These are phyloP conservation scores for Caenorhabditis briggsae DNA, from an alignment of 1,140 invertebrate species.

Conservation along the genomic window DNA sequence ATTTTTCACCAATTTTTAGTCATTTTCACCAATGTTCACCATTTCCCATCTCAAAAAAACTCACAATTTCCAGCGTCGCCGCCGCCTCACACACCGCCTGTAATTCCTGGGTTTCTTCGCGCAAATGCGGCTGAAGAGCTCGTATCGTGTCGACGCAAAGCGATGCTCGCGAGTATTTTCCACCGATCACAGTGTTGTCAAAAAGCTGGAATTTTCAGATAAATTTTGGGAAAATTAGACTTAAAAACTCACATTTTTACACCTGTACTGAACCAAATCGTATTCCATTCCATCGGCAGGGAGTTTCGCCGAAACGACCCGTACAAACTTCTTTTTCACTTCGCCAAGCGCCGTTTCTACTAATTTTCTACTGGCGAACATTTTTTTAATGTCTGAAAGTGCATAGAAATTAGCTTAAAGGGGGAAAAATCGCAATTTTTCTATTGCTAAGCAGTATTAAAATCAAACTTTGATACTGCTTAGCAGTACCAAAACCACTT, in stretches of 20 bases:
- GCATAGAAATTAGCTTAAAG: no score
- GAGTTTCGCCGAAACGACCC: constrained; percentile 26
- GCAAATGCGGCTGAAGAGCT: constrained; percentile 65
- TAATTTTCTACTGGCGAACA: constrained; percentile 53
- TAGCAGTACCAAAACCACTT: no score
- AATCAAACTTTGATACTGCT: no score
- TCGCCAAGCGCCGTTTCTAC: constrained; percentile 34
- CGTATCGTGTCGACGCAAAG: constrained; percentile 70
- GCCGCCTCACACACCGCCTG: constrained; percentile 68
- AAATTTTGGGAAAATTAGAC: no score
- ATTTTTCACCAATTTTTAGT: no score
- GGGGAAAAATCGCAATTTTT: no score
- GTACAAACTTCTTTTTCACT: constrained; percentile 38
- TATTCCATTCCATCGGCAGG: constrained; percentile 47
- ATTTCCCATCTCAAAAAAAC: constrained; percentile 31
- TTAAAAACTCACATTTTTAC: constrained; percentile 29
- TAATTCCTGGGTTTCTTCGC: constrained; percentile 57
- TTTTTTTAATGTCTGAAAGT: neutral
- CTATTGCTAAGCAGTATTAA: no score
- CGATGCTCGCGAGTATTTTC: constrained; percentile 71
- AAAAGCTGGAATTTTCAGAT: constrained; percentile 64
- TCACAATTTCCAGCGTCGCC: constrained; percentile 73
- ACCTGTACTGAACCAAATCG: constrained; percentile 48
- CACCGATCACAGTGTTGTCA: constrained; percentile 72
- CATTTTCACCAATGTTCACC: neutral